phyloP scores from a whole-genome alignment of 1,140 invertebrate species.

The Drosophila cardini region DNA sequence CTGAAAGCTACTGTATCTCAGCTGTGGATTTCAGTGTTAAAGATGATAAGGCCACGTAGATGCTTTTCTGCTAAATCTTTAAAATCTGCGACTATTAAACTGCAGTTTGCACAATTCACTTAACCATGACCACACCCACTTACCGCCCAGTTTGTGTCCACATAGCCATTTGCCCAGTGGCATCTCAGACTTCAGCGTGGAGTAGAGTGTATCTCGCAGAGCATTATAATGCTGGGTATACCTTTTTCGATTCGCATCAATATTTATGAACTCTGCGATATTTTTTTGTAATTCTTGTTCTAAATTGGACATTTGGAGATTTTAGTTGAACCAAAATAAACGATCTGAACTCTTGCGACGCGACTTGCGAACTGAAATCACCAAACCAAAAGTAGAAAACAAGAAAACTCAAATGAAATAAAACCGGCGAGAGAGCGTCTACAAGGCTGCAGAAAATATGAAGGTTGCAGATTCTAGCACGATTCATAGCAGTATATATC shows the following conservation, averaged over 20 bases:
- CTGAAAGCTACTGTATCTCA: too few species aligned
- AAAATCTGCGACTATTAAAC: neutral
- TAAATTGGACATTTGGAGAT: neutral
- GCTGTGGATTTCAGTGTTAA: too few species aligned
- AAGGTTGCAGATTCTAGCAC: neutral
- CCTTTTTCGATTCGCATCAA: conserved; percentile 24
- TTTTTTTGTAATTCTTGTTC: conserved; percentile 3
- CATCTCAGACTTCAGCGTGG: neutral
- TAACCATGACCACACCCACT: neutral
- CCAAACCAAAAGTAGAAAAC: neutral
- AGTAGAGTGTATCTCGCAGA: conserved; percentile 46
- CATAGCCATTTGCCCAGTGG: conserved; percentile 40
- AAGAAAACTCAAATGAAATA: neutral
- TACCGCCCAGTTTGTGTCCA: conserved; percentile 53
- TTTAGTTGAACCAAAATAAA: neutral
- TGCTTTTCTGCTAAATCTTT: neutral
- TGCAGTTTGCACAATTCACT: neutral
- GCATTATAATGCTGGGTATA: conserved; percentile 49
- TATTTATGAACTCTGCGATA: conserved; percentile 36
- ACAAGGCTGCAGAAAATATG: neutral
- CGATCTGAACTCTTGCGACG: neutral
- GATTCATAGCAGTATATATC: neutral
- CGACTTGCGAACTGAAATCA: neutral
- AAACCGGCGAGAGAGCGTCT: neutral
- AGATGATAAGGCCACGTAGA: conserved; percentile 7